Evolutionary conservation across 2,797 vertebrate species (phyloP).

Genomic region (Bradypodion ventrale): DNA sequence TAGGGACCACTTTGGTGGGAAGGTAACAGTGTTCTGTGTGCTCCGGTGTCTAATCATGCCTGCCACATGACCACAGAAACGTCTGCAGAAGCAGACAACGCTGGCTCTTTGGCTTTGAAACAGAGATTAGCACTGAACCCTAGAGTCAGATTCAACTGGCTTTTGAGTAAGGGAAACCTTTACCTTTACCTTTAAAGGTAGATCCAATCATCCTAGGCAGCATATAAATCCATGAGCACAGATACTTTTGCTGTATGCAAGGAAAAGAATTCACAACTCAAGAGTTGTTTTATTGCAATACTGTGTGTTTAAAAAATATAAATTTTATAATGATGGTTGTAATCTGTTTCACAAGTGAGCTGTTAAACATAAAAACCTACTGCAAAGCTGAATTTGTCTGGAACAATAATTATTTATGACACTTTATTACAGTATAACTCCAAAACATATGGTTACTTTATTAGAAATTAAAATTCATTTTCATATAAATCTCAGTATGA

Average conservation of each 20-base stretch:
- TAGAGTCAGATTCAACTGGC: too few species aligned
- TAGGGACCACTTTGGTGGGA: too few species aligned
- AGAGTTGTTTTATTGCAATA: conserved; percentile 4
- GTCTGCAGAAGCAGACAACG: too few species aligned
- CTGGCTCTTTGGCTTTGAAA: too few species aligned
- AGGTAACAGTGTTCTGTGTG: too few species aligned
- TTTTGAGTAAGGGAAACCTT: too few species aligned
- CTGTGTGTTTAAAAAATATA: conserved; percentile 29
- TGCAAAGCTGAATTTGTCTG: conserved; percentile 61
- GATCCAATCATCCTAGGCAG: not conserved
- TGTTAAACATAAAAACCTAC: conserved; percentile 60
- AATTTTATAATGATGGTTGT: conserved; percentile 20
- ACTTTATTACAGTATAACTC: conserved; percentile 60
- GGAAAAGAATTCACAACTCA: not conserved
- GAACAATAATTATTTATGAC: conserved; percentile 71
- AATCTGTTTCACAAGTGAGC: conserved; percentile 41
- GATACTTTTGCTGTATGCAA: not conserved
- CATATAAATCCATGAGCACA: not conserved
- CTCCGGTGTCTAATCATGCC: too few species aligned
- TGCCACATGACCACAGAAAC: too few species aligned
- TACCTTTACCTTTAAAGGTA: too few species aligned
- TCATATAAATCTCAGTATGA: conserved; percentile 71
- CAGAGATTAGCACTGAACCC: too few species aligned
- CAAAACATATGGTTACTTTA: conserved; percentile 72
- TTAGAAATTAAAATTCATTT: conserved; percentile 75